These are phyloP conservation scores for Lophotriccus pileatus DNA, from an alignment of 2,797 vertebrate species.

Conservation along the genomic window DNA sequence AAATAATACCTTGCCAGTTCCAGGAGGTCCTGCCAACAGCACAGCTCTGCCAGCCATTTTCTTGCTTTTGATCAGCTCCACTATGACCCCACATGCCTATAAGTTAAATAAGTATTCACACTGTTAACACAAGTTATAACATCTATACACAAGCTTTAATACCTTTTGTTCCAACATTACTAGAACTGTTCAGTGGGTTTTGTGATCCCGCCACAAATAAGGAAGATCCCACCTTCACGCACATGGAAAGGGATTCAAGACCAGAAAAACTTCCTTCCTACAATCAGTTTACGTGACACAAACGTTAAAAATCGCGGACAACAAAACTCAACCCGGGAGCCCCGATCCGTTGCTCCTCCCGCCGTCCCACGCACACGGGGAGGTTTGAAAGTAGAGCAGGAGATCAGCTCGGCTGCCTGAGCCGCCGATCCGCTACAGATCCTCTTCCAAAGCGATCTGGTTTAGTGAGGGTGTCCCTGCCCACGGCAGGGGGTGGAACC, in stretches of 20 bases:
- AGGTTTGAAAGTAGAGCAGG: background rate
- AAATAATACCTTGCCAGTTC: conserved; percentile 92
- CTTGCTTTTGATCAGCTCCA: conserved; percentile 95
- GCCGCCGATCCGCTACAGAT: background rate
- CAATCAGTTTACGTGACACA: background rate
- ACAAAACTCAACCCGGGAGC: background rate
- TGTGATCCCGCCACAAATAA: background rate
- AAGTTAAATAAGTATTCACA: background rate
- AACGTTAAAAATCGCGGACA: background rate
- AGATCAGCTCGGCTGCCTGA: background rate
- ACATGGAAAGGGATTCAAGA: background rate
- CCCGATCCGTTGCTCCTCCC: background rate
- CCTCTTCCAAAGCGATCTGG: rapidly evolving
- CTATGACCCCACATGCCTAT: conserved; percentile 95
- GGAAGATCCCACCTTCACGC: background rate
- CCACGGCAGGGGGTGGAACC: background rate
- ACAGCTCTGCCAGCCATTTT: conserved; percentile 98
- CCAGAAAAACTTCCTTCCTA: background rate
- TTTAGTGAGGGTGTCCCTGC: background rate
- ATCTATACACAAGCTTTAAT: background rate
- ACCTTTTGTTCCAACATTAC: background rate
- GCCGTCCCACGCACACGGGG: rapidly evolving
- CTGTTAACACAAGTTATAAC: background rate
- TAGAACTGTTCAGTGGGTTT: rapidly evolving
- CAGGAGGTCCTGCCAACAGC: conserved; percentile 93